phyloP scores from a whole-genome alignment of 2,113 vertebrate species.

The Platycercus adscitus region DNA sequence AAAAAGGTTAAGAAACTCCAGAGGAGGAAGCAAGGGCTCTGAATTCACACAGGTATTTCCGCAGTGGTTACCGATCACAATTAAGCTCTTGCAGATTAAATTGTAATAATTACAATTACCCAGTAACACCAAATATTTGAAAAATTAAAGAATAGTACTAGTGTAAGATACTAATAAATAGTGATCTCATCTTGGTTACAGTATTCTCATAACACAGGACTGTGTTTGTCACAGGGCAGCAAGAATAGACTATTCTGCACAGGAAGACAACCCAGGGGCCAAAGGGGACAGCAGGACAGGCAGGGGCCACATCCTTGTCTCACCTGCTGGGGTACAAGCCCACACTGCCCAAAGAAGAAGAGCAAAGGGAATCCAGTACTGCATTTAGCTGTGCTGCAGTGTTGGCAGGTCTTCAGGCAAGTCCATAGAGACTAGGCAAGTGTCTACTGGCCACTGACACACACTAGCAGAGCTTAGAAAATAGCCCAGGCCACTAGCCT shows the following conservation, averaged over 20 bases:
- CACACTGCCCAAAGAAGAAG: not conserved
- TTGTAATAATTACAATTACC: not conserved
- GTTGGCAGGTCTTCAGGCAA: not conserved
- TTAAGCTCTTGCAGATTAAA: not conserved
- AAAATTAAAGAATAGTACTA: not conserved
- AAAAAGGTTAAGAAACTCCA: not conserved
- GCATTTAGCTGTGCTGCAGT: not conserved
- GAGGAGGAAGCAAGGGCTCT: not conserved
- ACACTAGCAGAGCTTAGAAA: not conserved
- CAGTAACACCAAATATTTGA: not conserved
- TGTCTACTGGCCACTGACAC: too few relatives aligned
- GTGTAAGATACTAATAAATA: not conserved
- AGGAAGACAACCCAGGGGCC: not conserved
- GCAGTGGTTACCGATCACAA: not conserved
- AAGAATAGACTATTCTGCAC: not conserved
- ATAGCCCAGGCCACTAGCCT: not conserved
- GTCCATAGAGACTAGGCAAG: accelerated
- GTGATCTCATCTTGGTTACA: not conserved
- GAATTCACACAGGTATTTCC: not conserved
- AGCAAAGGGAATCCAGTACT: not conserved
- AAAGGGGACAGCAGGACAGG: not conserved
- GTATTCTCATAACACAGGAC: not conserved
- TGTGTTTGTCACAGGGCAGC: not conserved
- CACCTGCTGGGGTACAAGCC: not conserved
- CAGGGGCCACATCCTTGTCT: not conserved